Percentiles rank a stretch among this genome's conserved stretches.
These are phyloP conservation scores for Tragelaphus imberbis DNA, from an alignment of 2,113 vertebrate species.

Conservation along the genomic window DNA sequence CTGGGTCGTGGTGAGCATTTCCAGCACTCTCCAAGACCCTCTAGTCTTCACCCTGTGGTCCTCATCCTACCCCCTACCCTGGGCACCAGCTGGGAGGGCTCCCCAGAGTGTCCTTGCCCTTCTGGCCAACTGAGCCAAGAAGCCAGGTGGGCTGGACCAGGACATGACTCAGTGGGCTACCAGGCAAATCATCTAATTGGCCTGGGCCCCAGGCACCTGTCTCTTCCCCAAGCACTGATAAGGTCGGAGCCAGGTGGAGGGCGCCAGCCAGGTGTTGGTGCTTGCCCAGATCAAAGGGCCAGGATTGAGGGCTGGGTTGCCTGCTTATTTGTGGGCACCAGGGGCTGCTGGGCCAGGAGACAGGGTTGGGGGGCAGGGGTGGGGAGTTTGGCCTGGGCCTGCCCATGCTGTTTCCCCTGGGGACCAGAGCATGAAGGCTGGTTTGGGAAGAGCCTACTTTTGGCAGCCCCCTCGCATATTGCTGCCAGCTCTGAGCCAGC, in stretches of 20 bases:
- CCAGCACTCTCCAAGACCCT: neutral
- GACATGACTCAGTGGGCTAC: conserved; percentile 48
- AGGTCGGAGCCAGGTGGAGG: conserved; percentile 43
- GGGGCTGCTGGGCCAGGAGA: neutral
- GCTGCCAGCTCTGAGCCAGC: neutral
- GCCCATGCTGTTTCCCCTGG: neutral
- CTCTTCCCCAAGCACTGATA: conserved; percentile 57
- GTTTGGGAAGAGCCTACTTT: neutral
- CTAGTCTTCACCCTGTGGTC: neutral
- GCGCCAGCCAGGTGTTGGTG: conserved; percentile 57
- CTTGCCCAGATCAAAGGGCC: conserved; percentile 67
- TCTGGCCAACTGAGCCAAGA: neutral
- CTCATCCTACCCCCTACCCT: neutral
- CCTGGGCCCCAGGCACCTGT: conserved; percentile 51
- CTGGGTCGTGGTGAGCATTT: neutral
- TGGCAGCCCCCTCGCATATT: neutral
- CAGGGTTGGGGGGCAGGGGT: neutral
- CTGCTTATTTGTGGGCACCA: conserved; percentile 32
- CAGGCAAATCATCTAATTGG: conserved; percentile 50
- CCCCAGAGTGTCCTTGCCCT: neutral
- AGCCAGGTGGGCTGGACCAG: conserved; percentile 11
- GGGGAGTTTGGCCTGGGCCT: neutral
- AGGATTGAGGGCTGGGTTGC: neutral
- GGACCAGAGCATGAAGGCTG: neutral
- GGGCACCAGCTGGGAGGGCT: neutral